Evolutionary conservation across 2,797 vertebrate genomes (phyloP).

Genomic region (Poecilia velifera): DNA sequence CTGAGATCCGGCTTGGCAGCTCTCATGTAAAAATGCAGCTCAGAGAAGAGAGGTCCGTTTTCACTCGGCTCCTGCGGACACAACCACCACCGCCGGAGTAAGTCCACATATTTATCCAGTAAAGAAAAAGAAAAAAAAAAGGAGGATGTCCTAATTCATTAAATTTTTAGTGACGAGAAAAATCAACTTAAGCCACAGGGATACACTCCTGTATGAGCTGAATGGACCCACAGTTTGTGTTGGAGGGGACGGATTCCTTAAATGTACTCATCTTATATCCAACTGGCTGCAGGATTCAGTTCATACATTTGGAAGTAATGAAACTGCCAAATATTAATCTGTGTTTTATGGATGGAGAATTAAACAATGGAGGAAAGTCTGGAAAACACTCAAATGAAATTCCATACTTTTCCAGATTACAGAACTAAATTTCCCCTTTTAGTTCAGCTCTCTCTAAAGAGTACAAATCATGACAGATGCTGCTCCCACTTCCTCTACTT

Average conservation of each 20-base stretch:
- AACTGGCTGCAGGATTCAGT: not conserved
- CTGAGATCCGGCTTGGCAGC: conserved; percentile 95
- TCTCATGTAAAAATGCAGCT: conserved; percentile 96
- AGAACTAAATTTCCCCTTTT: not conserved
- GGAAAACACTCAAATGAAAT: not conserved
- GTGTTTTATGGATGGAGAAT: not conserved
- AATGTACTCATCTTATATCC: not conserved
- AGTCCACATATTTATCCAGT: not conserved
- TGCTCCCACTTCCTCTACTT: not conserved
- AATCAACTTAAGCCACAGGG: not conserved
- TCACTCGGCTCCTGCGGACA: conserved; percentile 90
- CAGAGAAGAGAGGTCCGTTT: conserved; percentile 95
- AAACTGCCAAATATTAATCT: not conserved
- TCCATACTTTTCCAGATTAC: not conserved
- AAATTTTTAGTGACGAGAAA: not conserved
- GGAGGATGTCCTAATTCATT: not conserved
- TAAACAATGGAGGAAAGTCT: not conserved
- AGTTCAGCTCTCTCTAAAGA: not conserved
- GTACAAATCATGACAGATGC: not conserved
- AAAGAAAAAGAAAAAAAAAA: not conserved
- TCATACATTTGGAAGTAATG: not conserved
- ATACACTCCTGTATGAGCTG: not conserved
- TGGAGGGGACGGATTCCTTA: not conserved
- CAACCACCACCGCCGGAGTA: conserved; percentile 5
- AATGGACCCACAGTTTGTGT: not conserved